Percentiles rank a stretch among this genome's conserved stretches.
These are phyloP conservation scores for Macaca fascicularis DNA, from an alignment of 2,113 vertebrate genomes.

Conservation along the genomic window DNA sequence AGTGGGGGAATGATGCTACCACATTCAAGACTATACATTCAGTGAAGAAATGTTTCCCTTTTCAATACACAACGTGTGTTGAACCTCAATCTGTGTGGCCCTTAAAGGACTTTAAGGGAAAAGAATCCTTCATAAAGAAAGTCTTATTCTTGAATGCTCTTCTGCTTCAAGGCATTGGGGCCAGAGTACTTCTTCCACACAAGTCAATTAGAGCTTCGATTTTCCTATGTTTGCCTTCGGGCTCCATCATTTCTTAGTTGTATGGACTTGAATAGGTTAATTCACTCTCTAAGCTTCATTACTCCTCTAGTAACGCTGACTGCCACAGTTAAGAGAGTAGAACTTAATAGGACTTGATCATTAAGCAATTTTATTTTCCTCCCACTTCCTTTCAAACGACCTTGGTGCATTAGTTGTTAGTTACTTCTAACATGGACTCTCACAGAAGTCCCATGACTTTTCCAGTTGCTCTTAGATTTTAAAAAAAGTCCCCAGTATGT, in stretches of 20 bases:
- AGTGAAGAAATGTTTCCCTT: neutral
- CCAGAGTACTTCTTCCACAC: neutral
- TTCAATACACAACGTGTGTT: neutral
- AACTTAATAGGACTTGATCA: neutral
- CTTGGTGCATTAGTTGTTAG: neutral
- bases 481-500: neutral
- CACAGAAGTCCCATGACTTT: neutral
- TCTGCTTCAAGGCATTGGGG: neutral
- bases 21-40: neutral
- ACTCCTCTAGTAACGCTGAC: neutral
- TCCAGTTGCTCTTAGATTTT: neutral
- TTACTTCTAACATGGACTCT: neutral
- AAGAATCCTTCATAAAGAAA: neutral
- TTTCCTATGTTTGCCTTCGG: neutral
- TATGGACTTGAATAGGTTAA: neutral
- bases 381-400: neutral
- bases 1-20: neutral
- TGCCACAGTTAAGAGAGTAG: neutral
- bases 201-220: neutral
- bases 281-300: neutral
- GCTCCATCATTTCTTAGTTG: neutral
- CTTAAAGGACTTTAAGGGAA: neutral
- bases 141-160: neutral
- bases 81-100: neutral
- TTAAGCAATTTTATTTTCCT: neutral